These are phyloP conservation scores for Psittacula derbiana DNA, from an alignment of 2,797 vertebrate genomes.

Conservation along the genomic window DNA sequence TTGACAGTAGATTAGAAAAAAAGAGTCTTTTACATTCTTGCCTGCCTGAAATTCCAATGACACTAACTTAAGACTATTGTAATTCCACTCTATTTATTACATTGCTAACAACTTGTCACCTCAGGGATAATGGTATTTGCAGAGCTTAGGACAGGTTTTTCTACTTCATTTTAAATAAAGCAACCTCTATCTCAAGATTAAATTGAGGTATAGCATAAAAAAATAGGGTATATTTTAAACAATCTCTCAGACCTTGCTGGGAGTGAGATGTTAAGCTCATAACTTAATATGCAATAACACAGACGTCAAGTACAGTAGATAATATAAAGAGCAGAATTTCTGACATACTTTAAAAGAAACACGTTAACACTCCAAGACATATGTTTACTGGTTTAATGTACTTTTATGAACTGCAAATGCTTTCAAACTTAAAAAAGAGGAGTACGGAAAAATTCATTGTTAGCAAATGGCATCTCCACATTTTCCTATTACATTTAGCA, in stretches of 20 bases:
- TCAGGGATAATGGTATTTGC: not conserved
- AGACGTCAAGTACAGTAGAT: not conserved
- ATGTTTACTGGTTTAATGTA: fast-evolving
- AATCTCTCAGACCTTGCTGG: not conserved
- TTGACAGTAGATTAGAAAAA: not conserved
- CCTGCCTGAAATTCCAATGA: not conserved
- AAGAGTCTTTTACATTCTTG: not conserved
- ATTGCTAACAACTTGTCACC: not conserved
- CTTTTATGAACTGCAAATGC: not conserved
- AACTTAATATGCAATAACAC: not conserved
- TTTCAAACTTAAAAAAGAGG: not conserved
- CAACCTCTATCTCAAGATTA: not conserved
- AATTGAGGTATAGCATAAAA: not conserved
- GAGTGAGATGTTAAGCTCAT: not conserved
- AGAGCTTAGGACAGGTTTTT: not conserved
- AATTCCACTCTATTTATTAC: not conserved
- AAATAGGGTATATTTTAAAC: not conserved
- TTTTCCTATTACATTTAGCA: not conserved
- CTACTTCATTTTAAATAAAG: not conserved
- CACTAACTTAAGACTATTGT: not conserved
- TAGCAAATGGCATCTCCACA: not conserved
- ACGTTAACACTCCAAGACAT: not conserved
- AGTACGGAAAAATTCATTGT: not conserved
- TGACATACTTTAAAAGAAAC: not conserved
- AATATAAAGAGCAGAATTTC: not conserved